phyloP scores from a whole-genome alignment of 2,797 vertebrate species.

The Nothura maculosa region DNA sequence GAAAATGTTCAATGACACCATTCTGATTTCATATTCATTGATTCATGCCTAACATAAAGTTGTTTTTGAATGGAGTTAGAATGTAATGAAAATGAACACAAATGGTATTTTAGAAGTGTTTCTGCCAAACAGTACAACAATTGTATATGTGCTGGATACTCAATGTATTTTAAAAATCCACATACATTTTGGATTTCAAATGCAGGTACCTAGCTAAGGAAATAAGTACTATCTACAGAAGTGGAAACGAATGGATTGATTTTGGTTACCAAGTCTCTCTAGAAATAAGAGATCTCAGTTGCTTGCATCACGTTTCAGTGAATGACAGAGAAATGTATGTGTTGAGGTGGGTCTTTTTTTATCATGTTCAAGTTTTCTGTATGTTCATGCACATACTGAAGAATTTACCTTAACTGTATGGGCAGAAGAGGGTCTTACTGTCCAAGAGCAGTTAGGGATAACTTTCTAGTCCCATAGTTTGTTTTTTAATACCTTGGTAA shows the following conservation, averaged over 20 bases:
- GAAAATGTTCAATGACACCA: background rate
- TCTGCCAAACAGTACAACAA: background rate
- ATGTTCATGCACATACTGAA: background rate
- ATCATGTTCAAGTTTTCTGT: background rate
- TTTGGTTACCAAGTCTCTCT: background rate
- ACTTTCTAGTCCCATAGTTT: background rate
- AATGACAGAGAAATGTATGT: background rate
- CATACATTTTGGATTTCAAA: background rate
- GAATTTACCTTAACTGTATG: background rate
- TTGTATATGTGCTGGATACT: background rate
- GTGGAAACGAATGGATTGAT: background rate
- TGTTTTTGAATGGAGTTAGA: background rate
- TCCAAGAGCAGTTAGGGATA: no score
- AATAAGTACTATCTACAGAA: background rate
- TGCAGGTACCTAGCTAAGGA: background rate
- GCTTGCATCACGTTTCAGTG: background rate
- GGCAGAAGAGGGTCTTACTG: background rate
- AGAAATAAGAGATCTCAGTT: background rate
- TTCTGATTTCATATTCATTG: background rate
- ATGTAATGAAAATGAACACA: background rate
- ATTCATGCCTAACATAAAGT: background rate
- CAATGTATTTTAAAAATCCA: background rate
- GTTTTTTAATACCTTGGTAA: background rate
- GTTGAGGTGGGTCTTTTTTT: background rate
- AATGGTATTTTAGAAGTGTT: background rate